These are phyloP conservation scores for Lates calcarifer DNA, from an alignment of 2,113 vertebrate genomes.

Conservation along the genomic window DNA sequence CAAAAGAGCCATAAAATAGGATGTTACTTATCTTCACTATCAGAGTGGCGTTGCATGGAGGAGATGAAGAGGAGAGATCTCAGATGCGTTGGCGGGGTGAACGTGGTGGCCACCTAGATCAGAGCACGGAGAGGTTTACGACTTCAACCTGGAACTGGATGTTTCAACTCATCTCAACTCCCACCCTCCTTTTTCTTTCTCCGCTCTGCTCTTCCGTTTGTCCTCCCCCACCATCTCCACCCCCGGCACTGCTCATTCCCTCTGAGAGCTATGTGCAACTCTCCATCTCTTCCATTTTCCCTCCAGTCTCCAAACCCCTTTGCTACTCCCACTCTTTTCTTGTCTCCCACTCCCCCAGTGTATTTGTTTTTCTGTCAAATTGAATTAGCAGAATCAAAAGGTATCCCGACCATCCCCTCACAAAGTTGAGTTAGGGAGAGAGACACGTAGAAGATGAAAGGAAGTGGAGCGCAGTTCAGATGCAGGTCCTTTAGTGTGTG, in stretches of 20 bases:
- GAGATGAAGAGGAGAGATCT: conserved; percentile 71
- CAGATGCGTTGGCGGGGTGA: conserved; percentile 68
- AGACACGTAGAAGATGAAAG: conserved; percentile 84
- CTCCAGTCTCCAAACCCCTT: conserved; percentile 8
- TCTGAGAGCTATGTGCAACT: conserved; percentile 35
- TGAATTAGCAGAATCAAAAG: conserved; percentile 88
- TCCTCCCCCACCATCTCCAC: conserved; percentile 25
- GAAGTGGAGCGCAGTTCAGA: conserved; percentile 83
- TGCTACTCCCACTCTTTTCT: conserved; percentile 72
- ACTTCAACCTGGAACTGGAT: conserved; percentile 82
- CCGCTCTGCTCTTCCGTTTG: conserved; percentile 63
- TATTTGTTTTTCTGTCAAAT: conserved; percentile 89
- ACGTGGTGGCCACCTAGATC: conserved; percentile 82
- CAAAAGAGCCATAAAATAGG: conserved; percentile 67
- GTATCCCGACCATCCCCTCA: conserved; percentile 79
- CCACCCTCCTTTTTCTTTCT: conserved; percentile 61
- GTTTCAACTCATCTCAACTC: conserved; percentile 75
- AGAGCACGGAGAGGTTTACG: conserved; percentile 82
- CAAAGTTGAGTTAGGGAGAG: conserved; percentile 84
- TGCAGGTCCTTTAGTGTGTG: conserved; percentile 79
- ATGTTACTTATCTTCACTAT: conserved; percentile 75
- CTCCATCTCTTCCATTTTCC: conserved; percentile 37
- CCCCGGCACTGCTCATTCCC: conserved; percentile 27
- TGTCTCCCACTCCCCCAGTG: conserved; percentile 76
- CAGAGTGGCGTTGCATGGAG: conserved; percentile 65